Conservation (phyloP, 2,888 invertebrate species). For the Carpatolechia fugitivella region DNA sequence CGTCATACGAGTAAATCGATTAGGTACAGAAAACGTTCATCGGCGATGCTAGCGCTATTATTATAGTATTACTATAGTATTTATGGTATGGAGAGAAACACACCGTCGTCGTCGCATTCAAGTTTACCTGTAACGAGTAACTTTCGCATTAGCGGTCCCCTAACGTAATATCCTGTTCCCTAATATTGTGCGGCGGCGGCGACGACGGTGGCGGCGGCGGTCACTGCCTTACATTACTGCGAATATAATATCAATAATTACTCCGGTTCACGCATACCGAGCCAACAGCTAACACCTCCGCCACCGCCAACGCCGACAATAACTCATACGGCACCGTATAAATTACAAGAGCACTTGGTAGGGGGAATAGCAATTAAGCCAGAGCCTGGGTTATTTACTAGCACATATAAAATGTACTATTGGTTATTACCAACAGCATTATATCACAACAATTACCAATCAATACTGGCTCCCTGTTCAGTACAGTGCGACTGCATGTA, state of each 20-base stretch:
- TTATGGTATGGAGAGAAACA: no score
- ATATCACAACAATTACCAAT: constrained; percentile 31
- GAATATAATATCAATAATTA: constrained; percentile 26
- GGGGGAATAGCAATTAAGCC: constrained; percentile 58
- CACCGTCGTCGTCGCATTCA: background rate
- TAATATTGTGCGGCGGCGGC: background rate
- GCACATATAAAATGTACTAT: constrained; percentile 40
- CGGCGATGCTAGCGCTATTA: no score
- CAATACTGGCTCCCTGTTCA: constrained; percentile 12
- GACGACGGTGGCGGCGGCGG: background rate
- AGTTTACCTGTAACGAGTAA: no score
- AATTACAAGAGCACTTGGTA: constrained; percentile 54
- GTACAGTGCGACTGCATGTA: background rate
- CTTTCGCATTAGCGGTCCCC: no score
- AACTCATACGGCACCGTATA: constrained; percentile 51
- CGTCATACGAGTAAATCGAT: no score
- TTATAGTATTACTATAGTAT: no score
- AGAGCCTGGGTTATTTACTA: constrained; percentile 53
- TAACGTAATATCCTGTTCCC: background rate
- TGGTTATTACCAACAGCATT: constrained; percentile 35
- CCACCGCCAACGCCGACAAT: no score
- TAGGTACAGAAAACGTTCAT: no score
- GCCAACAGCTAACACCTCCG: no score
- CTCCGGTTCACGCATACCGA: constrained; percentile 39
- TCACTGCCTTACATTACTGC: constrained; percentile 1